phyloP scores from a whole-genome alignment of 2,888 invertebrate species.

The Ormia ochracea region DNA sequence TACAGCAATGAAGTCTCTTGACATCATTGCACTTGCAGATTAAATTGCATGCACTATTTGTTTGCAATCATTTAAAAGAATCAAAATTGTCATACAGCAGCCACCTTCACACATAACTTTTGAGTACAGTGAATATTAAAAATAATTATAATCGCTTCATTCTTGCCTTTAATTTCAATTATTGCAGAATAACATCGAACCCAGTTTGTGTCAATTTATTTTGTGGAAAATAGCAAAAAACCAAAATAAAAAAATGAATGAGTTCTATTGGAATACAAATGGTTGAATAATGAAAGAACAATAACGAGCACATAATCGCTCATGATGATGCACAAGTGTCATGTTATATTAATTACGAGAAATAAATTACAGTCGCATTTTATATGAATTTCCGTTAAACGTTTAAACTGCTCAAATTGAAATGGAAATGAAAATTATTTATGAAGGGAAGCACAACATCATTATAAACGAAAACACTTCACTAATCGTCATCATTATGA shows the following conservation, averaged over 20 bases:
- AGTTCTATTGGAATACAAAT: conserved; percentile 4
- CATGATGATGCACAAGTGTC: conserved; percentile 21
- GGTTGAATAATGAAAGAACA: conserved; percentile 12
- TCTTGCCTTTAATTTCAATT: neutral
- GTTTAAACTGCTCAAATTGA: conserved; percentile 43
- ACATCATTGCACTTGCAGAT: neutral
- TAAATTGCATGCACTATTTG: neutral
- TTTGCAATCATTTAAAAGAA: conserved; percentile 10
- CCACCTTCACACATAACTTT: neutral
- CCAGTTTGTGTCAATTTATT: conserved; percentile 21
- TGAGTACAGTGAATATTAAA: neutral
- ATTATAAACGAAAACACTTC: conserved; percentile 5
- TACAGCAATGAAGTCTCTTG: neutral
- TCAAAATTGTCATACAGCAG: neutral
- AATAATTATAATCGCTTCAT: neutral
- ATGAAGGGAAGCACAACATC: neutral
- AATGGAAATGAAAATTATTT: conserved; percentile 18
- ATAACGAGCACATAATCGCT: neutral
- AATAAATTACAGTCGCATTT: conserved; percentile 34
- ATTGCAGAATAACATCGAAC: neutral
- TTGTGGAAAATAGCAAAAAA: neutral
- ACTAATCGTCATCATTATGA: neutral
- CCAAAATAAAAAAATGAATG: conserved; percentile 9
- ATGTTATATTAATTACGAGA: conserved; percentile 45
- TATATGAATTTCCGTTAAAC: conserved; percentile 49